phyloP scores from a whole-genome alignment of 2,113 vertebrate species.

The Ailurus styani region DNA sequence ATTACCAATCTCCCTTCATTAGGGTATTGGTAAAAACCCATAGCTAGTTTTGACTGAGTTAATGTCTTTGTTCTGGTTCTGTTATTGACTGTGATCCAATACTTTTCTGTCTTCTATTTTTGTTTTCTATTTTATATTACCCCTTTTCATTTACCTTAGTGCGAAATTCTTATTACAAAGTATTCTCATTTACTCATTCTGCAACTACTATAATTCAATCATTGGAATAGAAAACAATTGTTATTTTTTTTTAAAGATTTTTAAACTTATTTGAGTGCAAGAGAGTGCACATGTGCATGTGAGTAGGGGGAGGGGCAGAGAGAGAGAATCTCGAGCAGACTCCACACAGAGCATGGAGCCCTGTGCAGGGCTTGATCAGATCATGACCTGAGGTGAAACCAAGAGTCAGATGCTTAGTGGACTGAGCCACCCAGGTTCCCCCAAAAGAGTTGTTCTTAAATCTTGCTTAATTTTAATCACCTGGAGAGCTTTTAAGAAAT shows the following conservation, averaged over 20 bases:
- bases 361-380: not conserved
- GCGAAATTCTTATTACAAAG: not conserved
- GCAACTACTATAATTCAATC: not conserved
- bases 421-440: not conserved
- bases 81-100: not conserved
- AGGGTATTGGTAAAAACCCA: not conserved
- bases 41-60: not conserved
- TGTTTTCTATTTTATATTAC: not conserved
- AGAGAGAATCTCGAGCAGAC: not conserved
- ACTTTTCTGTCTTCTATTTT: not conserved
- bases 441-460: not conserved
- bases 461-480: not conserved
- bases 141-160: not conserved
- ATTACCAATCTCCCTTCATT: not conserved
- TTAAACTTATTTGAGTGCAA: too few species aligned
- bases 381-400: not conserved
- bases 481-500: not conserved
- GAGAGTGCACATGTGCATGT: not conserved
- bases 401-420: not conserved
- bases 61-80: not conserved
- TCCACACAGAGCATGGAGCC: not conserved
- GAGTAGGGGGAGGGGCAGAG: not conserved
- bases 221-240: not conserved
- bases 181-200: not conserved
- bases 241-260: not conserved